Percentiles rank a stretch among this genome's conserved stretches.
These are phyloP conservation scores for Amorpha juglandis DNA, from an alignment of 2,888 invertebrate genomes.

Conservation along the genomic window DNA sequence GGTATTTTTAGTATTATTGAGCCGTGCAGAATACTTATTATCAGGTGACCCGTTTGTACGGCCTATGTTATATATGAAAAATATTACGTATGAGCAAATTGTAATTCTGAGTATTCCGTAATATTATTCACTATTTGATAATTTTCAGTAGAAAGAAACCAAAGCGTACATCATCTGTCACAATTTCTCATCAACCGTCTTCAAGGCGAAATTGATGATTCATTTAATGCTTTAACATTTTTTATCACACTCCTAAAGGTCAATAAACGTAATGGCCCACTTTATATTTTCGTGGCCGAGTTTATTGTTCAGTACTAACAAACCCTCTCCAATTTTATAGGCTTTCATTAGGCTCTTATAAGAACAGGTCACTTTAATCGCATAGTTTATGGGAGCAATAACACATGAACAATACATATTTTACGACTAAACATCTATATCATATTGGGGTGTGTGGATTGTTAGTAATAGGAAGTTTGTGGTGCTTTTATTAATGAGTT, in stretches of 20 bases:
- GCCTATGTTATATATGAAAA: no score
- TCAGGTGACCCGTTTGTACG: no score
- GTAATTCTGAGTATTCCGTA: no score
- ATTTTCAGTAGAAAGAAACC: background rate
- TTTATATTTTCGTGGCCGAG: slow-evolving; percentile 22
- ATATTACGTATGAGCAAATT: no score
- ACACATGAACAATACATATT: slow-evolving; percentile 17
- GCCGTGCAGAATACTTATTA: no score
- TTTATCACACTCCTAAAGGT: slow-evolving; percentile 14
- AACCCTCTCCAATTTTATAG: slow-evolving; percentile 5
- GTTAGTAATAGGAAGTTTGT: background rate
- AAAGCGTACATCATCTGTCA: background rate
- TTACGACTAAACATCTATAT: background rate
- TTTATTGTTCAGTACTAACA: slow-evolving; percentile 21
- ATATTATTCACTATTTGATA: no score
- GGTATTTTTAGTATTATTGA: no score
- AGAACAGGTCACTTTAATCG: slow-evolving; percentile 19
- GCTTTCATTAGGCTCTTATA: slow-evolving; percentile 19
- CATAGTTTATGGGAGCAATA: slow-evolving; percentile 18
- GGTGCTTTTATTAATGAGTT: no score
- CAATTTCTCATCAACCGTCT: background rate
- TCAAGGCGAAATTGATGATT: slow-evolving; percentile 6
- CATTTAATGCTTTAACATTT: slow-evolving; percentile 7
- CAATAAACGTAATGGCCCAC: slow-evolving; percentile 21
- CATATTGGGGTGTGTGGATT: background rate